Evolutionary conservation across 2,888 invertebrate genomes (phyloP).

Genomic region (Andrena minutula): DNA sequence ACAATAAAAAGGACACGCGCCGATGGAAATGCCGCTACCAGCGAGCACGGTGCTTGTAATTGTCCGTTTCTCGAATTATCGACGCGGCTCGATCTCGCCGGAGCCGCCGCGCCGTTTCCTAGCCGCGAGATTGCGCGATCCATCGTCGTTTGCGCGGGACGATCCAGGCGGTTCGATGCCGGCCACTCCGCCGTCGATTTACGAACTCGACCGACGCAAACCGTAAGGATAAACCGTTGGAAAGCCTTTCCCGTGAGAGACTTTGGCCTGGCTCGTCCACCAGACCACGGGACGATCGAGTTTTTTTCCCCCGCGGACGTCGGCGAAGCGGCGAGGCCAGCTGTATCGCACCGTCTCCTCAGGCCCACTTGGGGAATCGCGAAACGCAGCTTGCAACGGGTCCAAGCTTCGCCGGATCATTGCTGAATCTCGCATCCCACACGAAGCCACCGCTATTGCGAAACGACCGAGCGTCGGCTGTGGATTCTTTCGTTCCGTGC

Average conservation of each 20-base stretch:
- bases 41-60: constrained; percentile 49
- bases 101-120: constrained; percentile 11
- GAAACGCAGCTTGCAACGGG: too few species aligned
- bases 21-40: constrained; percentile 33
- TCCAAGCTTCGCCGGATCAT: too few species aligned
- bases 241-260: constrained; percentile 59
- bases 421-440: too few species aligned
- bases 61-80: constrained; percentile 61
- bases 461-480: neutral
- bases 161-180: constrained; percentile 21
- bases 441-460: neutral
- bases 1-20: constrained; percentile 50
- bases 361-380: too few species aligned
- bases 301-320: constrained; percentile 3
- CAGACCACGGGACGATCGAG: constrained; percentile 22
- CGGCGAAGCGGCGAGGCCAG: too few species aligned
- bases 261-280: neutral
- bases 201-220: constrained; percentile 50
- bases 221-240: constrained; percentile 66
- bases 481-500: constrained; percentile 17
- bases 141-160: constrained; percentile 31
- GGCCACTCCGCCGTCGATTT: constrained; percentile 45
- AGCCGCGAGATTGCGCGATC: constrained; percentile 42
- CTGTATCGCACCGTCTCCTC: too few species aligned
- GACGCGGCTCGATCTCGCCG: constrained; percentile 42